Evolutionary conservation across 2,113 vertebrate species (phyloP), one percentile per base, ranked within the genome.

Genomic region (Aythya baeri): DNA sequence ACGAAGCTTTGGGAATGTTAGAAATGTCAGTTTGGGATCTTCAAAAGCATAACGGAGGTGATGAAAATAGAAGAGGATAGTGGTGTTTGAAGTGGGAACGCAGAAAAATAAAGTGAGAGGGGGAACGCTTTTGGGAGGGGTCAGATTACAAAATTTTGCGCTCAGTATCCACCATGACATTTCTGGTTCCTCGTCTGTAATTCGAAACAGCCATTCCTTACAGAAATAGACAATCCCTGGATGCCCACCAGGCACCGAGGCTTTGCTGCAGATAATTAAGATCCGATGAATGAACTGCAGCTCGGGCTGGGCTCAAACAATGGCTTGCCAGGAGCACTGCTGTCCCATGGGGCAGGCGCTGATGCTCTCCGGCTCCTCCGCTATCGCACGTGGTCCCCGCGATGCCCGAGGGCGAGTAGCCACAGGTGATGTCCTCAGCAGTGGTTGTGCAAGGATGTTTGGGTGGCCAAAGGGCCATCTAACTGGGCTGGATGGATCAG

Each of bases 211-310:
- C 71, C 2, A 0, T 89, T 89, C 52, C 79, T 89, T 89, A 83
- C 91, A 91, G 89, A 94, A 93, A 93, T 82, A 96, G 89, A 86
- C 93, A 96, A 91, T 96, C 67, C 44, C 82, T 95, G 95, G 87
- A 94, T 96, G 91, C 89, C 95, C 94, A 91, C 93, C 89, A 91
- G 91, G 78, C 94, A 91, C 82, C 0, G 1, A 91, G 88, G 66
- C 87, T 91, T 87, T 95, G 79, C 94, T 92, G 84, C 72, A 85
- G 87, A 94, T 87, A 89, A 94, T 95, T 95, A 85, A 46, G 62
- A 71, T 85, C 84, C 87, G 91, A 83, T 88, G 91, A 92, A 91
- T 89, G 93, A 94, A 67, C 89, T 85, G 74, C 58, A 25, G 82
- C 78, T 79, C 3, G 0, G 62, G 59, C 92, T 59, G 86, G 91